Base-by-base conservation (phyloP, 2,113 vertebrate species). In the Limanda limanda region DNA sequence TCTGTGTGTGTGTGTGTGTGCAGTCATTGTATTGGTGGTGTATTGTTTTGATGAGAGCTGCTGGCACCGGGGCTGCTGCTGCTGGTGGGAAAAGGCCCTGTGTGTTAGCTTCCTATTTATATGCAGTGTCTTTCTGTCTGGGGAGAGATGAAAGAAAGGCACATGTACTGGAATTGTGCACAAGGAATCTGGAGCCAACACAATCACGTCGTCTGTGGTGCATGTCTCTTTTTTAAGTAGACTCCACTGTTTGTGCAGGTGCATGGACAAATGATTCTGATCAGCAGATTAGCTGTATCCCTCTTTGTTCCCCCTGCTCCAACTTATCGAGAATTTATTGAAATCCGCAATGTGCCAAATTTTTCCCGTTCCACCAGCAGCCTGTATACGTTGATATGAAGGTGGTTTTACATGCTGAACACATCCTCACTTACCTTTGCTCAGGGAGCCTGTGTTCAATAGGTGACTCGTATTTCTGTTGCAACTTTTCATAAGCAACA, bases 121-220 rank as follows among this genome's bases (percentile, higher is more conserved):
- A 91, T 94, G 91, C 89, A 88, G 79, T 86, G 87, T 89, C 88
- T 91, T 88, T 92, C 91, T 91, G 93, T 93, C 92, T 91, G 59
- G 84, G 78, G 76, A 82, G 77, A 75, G 83, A 89, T 83, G 89
- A 81, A 74, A 90, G 82, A 89, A 90, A 61, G 81, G 78, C 84
- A 70, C 70, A 42, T 84, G 79, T 83, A 71, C 76, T 81, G 80
- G 77, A 83, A 79, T 83, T 77, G 84, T 83, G 82, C 86, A 81
- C 57, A 84, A 73, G 55, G 54, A 67, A 12, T 37, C 17, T 11
- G 14, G 67, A 77, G 42, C 48, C 74, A 59, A 56, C 48, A 24
- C 5, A 54, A 42, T 81, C 66, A 17, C 79, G 79, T 83, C 71
- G 12, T 52, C 48, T 55, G 57, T 54, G 51, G 12, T 78, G 57